Evolutionary conservation across 2,113 vertebrate species (phyloP).

Genomic region (Platichthys stellatus): DNA sequence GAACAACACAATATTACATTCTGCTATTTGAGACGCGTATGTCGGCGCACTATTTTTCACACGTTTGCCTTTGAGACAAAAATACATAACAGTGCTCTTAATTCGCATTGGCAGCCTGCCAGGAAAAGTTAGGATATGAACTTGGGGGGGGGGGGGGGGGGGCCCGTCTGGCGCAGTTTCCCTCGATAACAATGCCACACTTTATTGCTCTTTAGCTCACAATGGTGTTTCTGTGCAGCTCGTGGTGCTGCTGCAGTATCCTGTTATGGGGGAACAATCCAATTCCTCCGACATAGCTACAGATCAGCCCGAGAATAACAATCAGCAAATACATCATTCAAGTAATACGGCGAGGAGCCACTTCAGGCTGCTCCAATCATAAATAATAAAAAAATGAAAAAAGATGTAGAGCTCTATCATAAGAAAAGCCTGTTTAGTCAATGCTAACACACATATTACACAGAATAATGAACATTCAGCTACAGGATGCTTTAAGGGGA

Average conservation of each 20-base stretch:
- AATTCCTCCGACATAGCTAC: constrained; percentile 73
- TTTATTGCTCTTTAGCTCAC: constrained; percentile 77
- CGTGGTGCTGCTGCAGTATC: constrained; percentile 77
- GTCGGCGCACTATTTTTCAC: constrained; percentile 48
- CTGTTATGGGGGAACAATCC: constrained; percentile 78
- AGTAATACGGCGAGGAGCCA: constrained; percentile 34
- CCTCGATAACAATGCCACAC: constrained; percentile 78
- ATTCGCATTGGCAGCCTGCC: constrained; percentile 67
- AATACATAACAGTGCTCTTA: constrained; percentile 56
- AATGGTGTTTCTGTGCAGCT: constrained; percentile 68
- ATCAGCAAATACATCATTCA: constrained; percentile 69
- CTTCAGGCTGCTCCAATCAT: constrained; percentile 38
- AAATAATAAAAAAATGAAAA: no score
- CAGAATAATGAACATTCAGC: constrained; percentile 60
- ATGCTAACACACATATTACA: constrained; percentile 47
- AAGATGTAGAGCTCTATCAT: constrained; percentile 36
- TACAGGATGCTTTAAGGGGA: constrained; percentile 58
- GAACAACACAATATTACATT: constrained; percentile 25
- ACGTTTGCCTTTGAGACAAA: constrained; percentile 56
- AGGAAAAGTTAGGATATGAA: constrained; percentile 68
- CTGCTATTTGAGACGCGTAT: constrained; percentile 38
- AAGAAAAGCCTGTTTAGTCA: constrained; percentile 56
- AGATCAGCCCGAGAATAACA: constrained; percentile 71
- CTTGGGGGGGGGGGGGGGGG: constrained; percentile 15
- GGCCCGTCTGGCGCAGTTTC: constrained; percentile 56